Conservation (phyloP, 2,888 invertebrate species). For the Philopedon plagiatum region DNA sequence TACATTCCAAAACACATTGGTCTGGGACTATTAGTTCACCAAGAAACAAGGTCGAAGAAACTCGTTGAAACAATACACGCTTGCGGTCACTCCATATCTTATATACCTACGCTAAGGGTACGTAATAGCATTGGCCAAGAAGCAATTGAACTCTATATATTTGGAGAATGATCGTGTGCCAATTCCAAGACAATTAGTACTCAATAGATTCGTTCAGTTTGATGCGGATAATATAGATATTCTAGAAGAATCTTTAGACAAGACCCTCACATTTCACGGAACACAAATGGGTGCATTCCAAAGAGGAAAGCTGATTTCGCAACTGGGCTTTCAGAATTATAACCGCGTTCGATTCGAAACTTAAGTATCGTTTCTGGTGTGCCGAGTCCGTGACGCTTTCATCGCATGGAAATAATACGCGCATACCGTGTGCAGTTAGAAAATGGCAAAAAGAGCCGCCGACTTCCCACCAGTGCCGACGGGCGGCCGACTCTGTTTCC, state of each 20-base stretch:
- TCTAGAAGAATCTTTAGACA: slow-evolving; percentile 51
- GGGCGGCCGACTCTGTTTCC: too few relatives aligned
- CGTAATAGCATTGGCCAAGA: slow-evolving; percentile 46
- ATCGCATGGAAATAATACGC: too few relatives aligned
- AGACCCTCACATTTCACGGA: slow-evolving; percentile 50
- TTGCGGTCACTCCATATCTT: slow-evolving; percentile 35
- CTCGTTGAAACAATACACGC: slow-evolving; percentile 26
- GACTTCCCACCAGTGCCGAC: too few relatives aligned
- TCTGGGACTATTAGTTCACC: slow-evolving; percentile 32
- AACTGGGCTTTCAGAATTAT: too few relatives aligned
- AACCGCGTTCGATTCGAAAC: too few relatives aligned
- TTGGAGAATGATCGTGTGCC: slow-evolving; percentile 1
- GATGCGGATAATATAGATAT: slow-evolving; percentile 52
- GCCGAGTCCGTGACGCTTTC: too few relatives aligned
- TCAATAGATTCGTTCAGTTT: slow-evolving; percentile 48
- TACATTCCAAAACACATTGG: slow-evolving; percentile 42
- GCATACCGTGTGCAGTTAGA: too few relatives aligned
- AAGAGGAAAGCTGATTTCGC: too few relatives aligned
- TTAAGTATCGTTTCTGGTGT: too few relatives aligned
- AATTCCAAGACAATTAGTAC: slow-evolving; percentile 41
- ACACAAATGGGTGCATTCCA: slow-evolving; percentile 46
- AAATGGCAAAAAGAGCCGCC: too few relatives aligned
- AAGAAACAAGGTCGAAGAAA: slow-evolving; percentile 42
- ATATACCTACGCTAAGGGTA: slow-evolving; percentile 30
- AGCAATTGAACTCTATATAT: slow-evolving; percentile 8